These are phyloP conservation scores for Oncorhynchus clarkii DNA, from an alignment of 2,113 vertebrate species.

Conservation along the genomic window DNA sequence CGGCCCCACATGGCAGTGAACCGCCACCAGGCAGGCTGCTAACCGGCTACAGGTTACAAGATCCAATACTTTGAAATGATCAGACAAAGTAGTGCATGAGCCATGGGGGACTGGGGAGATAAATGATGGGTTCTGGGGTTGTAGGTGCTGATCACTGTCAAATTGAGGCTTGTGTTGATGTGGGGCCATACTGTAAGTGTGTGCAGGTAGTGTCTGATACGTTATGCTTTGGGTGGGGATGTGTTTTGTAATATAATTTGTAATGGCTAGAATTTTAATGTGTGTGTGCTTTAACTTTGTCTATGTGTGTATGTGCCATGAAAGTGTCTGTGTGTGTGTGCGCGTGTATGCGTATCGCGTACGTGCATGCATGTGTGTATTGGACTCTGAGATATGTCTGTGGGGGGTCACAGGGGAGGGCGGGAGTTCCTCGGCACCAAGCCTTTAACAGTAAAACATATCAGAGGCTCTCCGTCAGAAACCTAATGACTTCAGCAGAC, in stretches of 20 bases:
- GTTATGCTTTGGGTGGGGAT: conserved; percentile 12
- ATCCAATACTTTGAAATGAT: not conserved
- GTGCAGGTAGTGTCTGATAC: conserved; percentile 32
- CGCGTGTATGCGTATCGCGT: not conserved
- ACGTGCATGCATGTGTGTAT: not conserved
- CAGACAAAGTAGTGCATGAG: not conserved
- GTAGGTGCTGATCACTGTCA: conserved; percentile 41
- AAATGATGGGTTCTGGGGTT: conserved; percentile 6
- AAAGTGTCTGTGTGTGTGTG: not conserved
- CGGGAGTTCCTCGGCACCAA: conserved; percentile 53
- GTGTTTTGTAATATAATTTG: not conserved
- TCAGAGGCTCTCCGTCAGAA: conserved; percentile 62
- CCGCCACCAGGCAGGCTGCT: not conserved
- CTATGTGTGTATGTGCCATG: not conserved
- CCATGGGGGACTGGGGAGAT: not conserved
- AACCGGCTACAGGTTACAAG: not conserved
- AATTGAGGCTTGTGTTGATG: conserved; percentile 41
- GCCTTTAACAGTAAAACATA: conserved; percentile 66
- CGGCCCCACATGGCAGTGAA: conserved; percentile 35
- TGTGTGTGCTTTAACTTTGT: not conserved
- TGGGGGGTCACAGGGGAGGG: conserved; percentile 43
- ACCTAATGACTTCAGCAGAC: conserved; percentile 72
- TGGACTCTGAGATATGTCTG: not conserved
- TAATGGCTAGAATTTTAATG: not conserved
- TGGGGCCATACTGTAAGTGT: conserved; percentile 49